These are phyloP conservation scores for Drosophila elegans DNA, from an alignment of 1,140 invertebrate species.

Conservation along the genomic window DNA sequence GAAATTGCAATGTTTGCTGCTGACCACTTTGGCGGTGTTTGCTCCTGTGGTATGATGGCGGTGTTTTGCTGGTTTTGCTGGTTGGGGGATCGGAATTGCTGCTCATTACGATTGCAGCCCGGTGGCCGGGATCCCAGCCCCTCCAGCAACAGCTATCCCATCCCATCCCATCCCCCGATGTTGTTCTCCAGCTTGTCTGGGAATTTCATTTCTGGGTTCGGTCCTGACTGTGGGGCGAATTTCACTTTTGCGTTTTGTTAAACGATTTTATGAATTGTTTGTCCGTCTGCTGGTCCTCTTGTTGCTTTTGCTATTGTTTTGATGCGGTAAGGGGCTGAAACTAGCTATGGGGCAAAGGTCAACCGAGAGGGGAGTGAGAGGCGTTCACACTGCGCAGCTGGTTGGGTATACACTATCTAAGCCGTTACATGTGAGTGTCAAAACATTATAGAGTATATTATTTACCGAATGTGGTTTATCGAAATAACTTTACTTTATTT, in stretches of 20 bases:
- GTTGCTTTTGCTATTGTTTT: slow-evolving; percentile 45
- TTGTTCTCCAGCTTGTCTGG: slow-evolving; percentile 57
- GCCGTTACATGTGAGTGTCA: too few species aligned
- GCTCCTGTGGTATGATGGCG: slow-evolving; percentile 17
- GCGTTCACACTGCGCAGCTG: slow-evolving; percentile 7
- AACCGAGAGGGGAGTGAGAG: not conserved
- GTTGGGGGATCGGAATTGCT: slow-evolving; percentile 33
- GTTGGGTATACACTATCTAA: slow-evolving; percentile 6
- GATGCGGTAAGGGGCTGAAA: slow-evolving; percentile 45
- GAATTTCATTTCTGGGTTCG: slow-evolving; percentile 67
- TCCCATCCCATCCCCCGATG: slow-evolving; percentile 1
- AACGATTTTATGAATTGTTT: slow-evolving; percentile 80
- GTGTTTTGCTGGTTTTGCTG: not conserved
- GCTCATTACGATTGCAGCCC: slow-evolving; percentile 71
- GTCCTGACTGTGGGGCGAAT: slow-evolving; percentile 23
- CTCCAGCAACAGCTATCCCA: not conserved
- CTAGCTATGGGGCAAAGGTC: slow-evolving; percentile 48
- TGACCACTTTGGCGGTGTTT: slow-evolving; percentile 57
- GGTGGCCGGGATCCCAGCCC: slow-evolving; percentile 5
- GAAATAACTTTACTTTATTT: too few species aligned
- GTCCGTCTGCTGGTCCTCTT: slow-evolving; percentile 35
- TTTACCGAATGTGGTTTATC: too few species aligned
- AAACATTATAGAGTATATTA: not conserved
- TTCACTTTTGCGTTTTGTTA: slow-evolving; percentile 78
- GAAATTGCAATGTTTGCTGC: slow-evolving; percentile 79